A percentile compares a stretch with the other conserved stretches of the same genome.
Conservation (phyloP, 2,888 invertebrate genomes). For the Kuschelorhynchus macadamiae region DNA sequence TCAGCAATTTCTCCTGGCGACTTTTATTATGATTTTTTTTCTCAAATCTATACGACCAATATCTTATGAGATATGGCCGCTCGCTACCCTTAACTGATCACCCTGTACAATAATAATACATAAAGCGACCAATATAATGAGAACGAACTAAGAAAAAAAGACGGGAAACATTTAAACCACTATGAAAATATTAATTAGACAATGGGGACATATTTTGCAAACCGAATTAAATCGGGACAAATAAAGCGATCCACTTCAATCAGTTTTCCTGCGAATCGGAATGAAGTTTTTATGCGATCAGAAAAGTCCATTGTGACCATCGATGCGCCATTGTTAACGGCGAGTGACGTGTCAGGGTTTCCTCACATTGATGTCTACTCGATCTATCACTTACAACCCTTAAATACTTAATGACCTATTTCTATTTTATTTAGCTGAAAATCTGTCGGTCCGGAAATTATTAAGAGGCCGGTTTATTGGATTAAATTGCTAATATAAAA, state of each 20-base stretch:
- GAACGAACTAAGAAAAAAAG: too few species aligned
- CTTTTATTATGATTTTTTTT: too few species aligned
- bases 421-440: conserved; percentile 47
- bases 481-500: too few species aligned
- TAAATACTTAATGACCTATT: conserved; percentile 64
- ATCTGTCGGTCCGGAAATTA: not conserved
- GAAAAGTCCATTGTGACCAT: conserved; percentile 48
- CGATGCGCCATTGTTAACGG: conserved; percentile 42
- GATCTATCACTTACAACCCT: conserved; percentile 64
- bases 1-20: too few species aligned
- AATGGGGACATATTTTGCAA: conserved; percentile 1
- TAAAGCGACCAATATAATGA: too few species aligned
- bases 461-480: not conserved
- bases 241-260: conserved; percentile 33
- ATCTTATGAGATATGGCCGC: too few species aligned
- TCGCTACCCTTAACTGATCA: too few species aligned
- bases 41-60: too few species aligned
- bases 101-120: too few species aligned
- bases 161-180: too few species aligned
- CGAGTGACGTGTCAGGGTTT: conserved; percentile 60
- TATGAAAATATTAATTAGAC: too few species aligned
- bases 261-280: conserved; percentile 33
- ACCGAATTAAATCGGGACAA: conserved; percentile 36
- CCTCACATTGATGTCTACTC: conserved; percentile 60
- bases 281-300: conserved; percentile 48